Conservation (phyloP, 53 echinoderm and acorn worm species). For the Echinarachnius parma region DNA sequence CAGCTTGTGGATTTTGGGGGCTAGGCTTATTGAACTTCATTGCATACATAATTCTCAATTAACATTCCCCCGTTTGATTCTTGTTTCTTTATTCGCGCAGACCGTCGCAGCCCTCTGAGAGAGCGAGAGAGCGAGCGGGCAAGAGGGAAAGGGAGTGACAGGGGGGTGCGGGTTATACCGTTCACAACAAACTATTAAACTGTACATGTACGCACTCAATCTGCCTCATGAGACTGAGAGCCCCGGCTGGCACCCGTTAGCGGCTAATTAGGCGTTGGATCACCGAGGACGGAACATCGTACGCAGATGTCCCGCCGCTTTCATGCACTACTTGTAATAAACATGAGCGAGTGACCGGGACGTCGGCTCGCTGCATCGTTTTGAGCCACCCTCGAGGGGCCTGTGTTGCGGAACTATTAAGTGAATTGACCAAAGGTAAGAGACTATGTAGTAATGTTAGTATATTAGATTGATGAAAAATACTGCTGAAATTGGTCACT, state of each 20-base stretch:
- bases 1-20: too few relatives aligned
- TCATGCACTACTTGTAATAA: slow-evolving; percentile 29
- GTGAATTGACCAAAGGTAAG: too few relatives aligned
- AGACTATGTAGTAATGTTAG: too few relatives aligned
- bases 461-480: too few relatives aligned
- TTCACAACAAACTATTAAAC: too few relatives aligned
- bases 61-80: slow-evolving; percentile 25
- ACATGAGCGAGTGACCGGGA: slow-evolving; percentile 22
- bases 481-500: too few relatives aligned
- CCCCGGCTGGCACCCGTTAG: neutral
- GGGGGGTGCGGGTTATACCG: slow-evolving; percentile 1
- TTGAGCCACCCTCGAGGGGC: slow-evolving; percentile 21
- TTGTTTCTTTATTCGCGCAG: slow-evolving; percentile 23
- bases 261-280: slow-evolving; percentile 29
- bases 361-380: slow-evolving; percentile 1
- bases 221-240: neutral
- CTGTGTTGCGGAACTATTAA: too few relatives aligned
- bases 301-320: slow-evolving; percentile 22
- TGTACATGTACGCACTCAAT: too few relatives aligned
- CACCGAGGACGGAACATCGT: slow-evolving; percentile 14
- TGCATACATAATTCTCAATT: too few relatives aligned
- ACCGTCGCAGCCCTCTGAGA: too few relatives aligned
- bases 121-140: neutral
- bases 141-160: neutral
- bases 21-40: too few relatives aligned